Percentiles rank a stretch among this genome's conserved stretches.
These are phyloP conservation scores for Balearica regulorum DNA, from an alignment of 2,797 vertebrate genomes.

Conservation along the genomic window DNA sequence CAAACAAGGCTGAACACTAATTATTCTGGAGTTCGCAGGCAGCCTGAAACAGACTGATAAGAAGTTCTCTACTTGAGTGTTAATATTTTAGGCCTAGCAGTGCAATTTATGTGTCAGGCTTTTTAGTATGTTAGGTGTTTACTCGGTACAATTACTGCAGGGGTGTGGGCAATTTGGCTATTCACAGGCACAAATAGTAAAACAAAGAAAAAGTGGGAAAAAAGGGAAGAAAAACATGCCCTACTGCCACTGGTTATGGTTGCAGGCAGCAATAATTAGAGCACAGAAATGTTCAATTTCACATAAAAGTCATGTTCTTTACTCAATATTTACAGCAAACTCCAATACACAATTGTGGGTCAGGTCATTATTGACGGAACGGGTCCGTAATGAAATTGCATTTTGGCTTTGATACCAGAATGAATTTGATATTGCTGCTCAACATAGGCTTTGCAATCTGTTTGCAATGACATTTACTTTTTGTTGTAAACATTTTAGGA, in stretches of 20 bases:
- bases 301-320: neutral
- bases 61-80: neutral
- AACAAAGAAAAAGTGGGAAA: neutral
- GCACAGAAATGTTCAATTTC: neutral
- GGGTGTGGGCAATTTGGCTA: neutral
- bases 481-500: slow-evolving; percentile 13
- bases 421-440: neutral
- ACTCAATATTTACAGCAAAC: neutral
- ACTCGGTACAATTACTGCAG: neutral
- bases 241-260: neutral
- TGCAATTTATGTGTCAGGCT: neutral
- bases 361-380: neutral
- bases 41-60: neutral
- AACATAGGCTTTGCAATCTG: neutral
- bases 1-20: neutral
- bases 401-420: neutral
- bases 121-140: neutral
- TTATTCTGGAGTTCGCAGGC: neutral
- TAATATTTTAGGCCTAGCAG: neutral
- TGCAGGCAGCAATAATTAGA: neutral
- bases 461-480: slow-evolving; percentile 16
- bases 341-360: neutral
- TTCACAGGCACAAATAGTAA: neutral
- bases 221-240: neutral
- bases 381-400: neutral